Evolutionary conservation across 2,797 vertebrate genomes (phyloP).

Genomic region (Tamandua tetradactyla): DNA sequence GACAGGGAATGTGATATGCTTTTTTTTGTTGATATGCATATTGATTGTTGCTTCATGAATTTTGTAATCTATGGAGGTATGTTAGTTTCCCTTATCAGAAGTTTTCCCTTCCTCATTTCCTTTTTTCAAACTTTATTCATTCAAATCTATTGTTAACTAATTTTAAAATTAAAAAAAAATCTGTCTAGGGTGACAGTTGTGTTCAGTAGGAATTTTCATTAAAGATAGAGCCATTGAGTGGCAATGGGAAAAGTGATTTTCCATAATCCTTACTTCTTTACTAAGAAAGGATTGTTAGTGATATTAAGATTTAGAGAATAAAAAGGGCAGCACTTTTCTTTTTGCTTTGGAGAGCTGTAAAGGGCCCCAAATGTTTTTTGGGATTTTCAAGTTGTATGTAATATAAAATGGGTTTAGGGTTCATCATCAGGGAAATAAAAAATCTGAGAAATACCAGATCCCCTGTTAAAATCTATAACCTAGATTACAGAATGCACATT

Average conservation of each 20-base stretch:
- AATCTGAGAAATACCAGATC: not conserved
- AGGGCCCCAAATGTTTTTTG: not conserved
- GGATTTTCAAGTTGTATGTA: slow-evolving; percentile 25
- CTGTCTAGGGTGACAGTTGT: not conserved
- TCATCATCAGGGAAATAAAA: not conserved
- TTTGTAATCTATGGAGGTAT: not conserved
- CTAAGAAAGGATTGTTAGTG: not conserved
- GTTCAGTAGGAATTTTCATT: not conserved
- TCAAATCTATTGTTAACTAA: slow-evolving; percentile 1
- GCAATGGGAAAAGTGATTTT: not conserved
- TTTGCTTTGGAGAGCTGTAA: not conserved
- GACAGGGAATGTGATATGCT: not conserved
- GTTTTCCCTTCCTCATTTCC: not conserved
- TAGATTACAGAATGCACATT: slow-evolving; percentile 10
- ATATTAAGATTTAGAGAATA: not conserved
- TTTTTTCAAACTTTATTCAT: slow-evolving; percentile 14
- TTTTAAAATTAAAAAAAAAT: not conserved
- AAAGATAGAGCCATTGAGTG: not conserved
- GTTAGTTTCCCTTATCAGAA: slow-evolving; percentile 13
- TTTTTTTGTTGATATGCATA: too few relatives aligned
- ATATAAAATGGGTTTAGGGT: slow-evolving; percentile 29
- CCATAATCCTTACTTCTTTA: not conserved
- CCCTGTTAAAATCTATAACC: not conserved
- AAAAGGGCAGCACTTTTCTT: not conserved
- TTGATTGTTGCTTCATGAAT: slow-evolving; percentile 14